Evolutionary conservation across 2,888 invertebrate genomes (phyloP), one percentile per base, ranked within the genome.

Genomic region (Lasioglossum leucozonium): DNA sequence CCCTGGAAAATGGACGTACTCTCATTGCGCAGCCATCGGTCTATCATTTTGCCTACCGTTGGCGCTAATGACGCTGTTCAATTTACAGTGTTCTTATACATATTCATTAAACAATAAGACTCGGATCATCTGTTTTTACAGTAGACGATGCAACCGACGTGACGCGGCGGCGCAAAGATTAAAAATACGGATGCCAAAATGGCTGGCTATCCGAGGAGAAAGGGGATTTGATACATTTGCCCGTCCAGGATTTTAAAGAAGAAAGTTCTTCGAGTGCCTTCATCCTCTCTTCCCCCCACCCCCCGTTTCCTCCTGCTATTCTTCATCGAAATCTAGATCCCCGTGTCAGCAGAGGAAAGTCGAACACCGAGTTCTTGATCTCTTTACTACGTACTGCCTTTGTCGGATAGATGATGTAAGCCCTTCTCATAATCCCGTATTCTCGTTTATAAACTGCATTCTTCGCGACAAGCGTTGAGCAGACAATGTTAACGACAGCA

Each of bases 261-360:
- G 81, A 82, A 85, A 82, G 77, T 79, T 86, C 37, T 40, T 79
- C 84, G 84, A 87, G 87, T 65, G 72, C 84, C 79, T 77, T 85
- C 87, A 87, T 75, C 81, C 79, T 82, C 77, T 81, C 81, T 79
- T 79, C 82, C 81, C 74, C 72, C 62, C 73, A 80, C 81, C 74
- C 72, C 62, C 73, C 79, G 77, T 77, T 79, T 75, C 79, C 67
- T 69, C 65, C 75, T 11, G 81, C 84, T 72, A 87, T 87, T 84
- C 87, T 80, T 87, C 87, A 87, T 87, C 82, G 80, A 78, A 87
- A 87, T 87, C 87, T 84, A 87, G 86, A 87, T 84, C 82, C 87
- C 44, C 62, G 81, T 84, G 87, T 87, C 87, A 80, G 72, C 87
- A 71, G 16, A 76, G 82, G 80, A 69, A 84, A 87, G 84, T 79